Conservation (phyloP, 1,140 invertebrate species). For the Dysdera silvatica region DNA sequence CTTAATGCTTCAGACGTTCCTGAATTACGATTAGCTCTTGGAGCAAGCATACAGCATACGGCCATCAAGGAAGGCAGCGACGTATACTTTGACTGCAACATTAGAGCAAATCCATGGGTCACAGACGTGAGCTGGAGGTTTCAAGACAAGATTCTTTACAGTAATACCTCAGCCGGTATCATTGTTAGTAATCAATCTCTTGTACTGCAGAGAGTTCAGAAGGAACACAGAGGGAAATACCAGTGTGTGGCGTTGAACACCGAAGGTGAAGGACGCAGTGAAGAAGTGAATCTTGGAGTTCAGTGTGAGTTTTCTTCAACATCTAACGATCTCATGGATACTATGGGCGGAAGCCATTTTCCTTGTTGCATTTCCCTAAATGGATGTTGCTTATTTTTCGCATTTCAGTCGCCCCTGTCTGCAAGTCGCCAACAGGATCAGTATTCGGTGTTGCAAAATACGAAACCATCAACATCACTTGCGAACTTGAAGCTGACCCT, state of each 20-base stretch:
- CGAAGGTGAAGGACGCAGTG: constrained; percentile 32
- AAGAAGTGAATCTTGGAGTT: constrained; percentile 30
- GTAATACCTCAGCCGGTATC: constrained; percentile 28
- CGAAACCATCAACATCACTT: constrained; percentile 74
- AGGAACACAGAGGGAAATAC: constrained; percentile 35
- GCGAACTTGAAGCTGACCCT: constrained; percentile 82
- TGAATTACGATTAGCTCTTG: constrained; percentile 31
- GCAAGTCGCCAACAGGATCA: constrained; percentile 66
- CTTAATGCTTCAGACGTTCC: constrained; percentile 33
- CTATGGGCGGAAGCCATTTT: background rate
- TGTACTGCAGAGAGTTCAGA: constrained; percentile 36
- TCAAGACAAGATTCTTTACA: constrained; percentile 12
- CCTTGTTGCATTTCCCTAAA: too few relatives aligned
- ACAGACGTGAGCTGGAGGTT: constrained; percentile 32
- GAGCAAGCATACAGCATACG: constrained; percentile 57
- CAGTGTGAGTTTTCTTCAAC: constrained; percentile 30
- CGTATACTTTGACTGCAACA: constrained; percentile 80
- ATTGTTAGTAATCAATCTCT: constrained; percentile 37
- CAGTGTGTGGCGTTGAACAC: constrained; percentile 35
- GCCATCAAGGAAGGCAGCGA: constrained; percentile 69
- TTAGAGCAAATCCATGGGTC: constrained; percentile 34
- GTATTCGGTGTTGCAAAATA: constrained; percentile 82
- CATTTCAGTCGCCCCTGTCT: constrained; percentile 70
- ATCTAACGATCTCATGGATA: background rate
- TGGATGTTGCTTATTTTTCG: too few relatives aligned